A percentile compares a stretch with the other conserved stretches of the same genome.
Conservation (phyloP, 2,888 invertebrate genomes). For the Cataglyphis livida region DNA sequence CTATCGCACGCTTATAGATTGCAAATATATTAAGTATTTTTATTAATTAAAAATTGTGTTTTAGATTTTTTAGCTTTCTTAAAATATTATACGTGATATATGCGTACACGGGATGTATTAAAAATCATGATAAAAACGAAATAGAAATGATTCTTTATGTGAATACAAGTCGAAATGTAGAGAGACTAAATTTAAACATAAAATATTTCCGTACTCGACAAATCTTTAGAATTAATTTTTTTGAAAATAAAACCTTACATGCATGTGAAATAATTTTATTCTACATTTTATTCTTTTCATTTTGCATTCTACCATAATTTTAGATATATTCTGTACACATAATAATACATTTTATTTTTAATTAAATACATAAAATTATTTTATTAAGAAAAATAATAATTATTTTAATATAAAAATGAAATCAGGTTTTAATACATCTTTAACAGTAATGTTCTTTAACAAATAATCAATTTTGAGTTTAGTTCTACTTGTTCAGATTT, state of each 20-base stretch:
- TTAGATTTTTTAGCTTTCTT: neutral
- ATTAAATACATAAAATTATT: neutral
- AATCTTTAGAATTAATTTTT: no score
- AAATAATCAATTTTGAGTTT: neutral
- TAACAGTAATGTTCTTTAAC: neutral
- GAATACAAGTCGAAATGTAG: no score
- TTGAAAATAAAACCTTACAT: no score
- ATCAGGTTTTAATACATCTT: neutral
- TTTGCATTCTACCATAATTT: no score
- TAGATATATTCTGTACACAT: no score
- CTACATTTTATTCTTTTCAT: no score
- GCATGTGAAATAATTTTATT: no score
- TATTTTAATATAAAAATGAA: neutral
- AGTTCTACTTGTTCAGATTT: neutral
- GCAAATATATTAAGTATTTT: conserved; percentile 86
- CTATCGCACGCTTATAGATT: conserved; percentile 87
- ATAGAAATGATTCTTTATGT: no score
- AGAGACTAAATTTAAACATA: no score
- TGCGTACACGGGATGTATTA: neutral
- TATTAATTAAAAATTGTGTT: conserved; percentile 81
- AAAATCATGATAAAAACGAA: no score
- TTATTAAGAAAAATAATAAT: neutral
- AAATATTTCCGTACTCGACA: no score
- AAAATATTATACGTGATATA: neutral
- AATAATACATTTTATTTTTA: neutral